These are phyloP conservation scores for Eugnorisma glareosa DNA, from an alignment of 2,888 invertebrate genomes.

Conservation along the genomic window DNA sequence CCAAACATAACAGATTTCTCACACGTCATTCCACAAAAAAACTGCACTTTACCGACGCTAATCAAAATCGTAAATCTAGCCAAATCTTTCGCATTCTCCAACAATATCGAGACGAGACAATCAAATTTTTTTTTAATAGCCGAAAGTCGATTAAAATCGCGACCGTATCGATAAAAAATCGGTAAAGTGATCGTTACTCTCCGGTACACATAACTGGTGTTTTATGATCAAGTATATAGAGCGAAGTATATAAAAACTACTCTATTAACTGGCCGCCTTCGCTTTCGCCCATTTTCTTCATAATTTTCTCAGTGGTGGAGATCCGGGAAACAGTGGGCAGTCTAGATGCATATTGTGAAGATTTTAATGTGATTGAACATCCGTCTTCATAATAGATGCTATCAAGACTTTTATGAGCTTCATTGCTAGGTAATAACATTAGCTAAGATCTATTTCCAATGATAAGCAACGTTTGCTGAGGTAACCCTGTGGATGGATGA, in stretches of 20 bases:
- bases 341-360: constrained; percentile 23
- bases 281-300: constrained; percentile 54
- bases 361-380: neutral
- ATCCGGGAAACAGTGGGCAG: constrained; percentile 29
- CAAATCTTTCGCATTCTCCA: constrained; percentile 39
- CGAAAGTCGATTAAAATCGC: constrained; percentile 80
- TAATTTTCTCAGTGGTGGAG: constrained; percentile 31
- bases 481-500: neutral
- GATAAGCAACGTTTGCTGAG: neutral
- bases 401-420: neutral
- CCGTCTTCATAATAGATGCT: neutral
- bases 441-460: neutral
- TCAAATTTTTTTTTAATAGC: constrained; percentile 77
- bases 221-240: constrained; percentile 59
- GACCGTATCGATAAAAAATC: constrained; percentile 79
- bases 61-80: constrained; percentile 38
- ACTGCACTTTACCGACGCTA: neutral
- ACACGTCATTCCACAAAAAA: constrained; percentile 6
- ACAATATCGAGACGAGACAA: constrained; percentile 56
- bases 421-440: neutral
- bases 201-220: constrained; percentile 53
- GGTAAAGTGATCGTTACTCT: constrained; percentile 44
- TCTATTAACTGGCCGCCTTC: constrained; percentile 45
- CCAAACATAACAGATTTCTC: neutral
- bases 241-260: constrained; percentile 48